Evolutionary conservation across 2,797 vertebrate genomes (phyloP), one percentile per base, ranked within the genome.

Genomic region (Mallotus villosus): DNA sequence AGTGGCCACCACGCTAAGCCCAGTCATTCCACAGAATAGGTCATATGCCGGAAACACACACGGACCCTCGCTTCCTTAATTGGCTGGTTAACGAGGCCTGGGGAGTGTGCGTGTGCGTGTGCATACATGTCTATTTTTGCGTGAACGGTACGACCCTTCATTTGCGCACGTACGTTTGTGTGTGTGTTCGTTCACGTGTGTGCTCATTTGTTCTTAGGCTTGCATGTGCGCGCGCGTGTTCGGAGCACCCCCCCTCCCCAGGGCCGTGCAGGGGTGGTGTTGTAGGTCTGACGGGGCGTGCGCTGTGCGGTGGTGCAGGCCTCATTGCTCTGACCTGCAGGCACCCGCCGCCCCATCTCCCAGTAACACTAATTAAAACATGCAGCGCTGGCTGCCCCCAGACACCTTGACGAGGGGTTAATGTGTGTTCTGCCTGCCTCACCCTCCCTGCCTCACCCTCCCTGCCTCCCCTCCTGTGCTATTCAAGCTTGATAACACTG

Each of bases 341-440:
- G 41, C 14, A 49, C 64, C 70, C 14, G 12, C 32, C 51, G 32
- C 37, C 27, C 6, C 27, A 6, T 17, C 16, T 77, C 76, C 81
- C 78, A 66, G 77, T 65, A 85, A 81, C 88, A 14, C 87, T 92
- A 90, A 91, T 91, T 92, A 92, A 89, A 91, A 88, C 85, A 82
- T 75, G 82, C 82, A 74, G 8, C 72, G 71, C 81, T 81, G 75
- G 80, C 71, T 64, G 68, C 84, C 81, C 84, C 77, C 62, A 61
- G 11, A 41, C 73, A 80, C 25, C 80, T 78, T 75, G 76, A 78
- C 83, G 74, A 76, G n/a, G 74, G 86, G 90, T 89, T 90, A 87
- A 91, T 90, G 85, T 84, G 81, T 78, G 81, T 79, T 68, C 17
- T 21, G 81, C 74, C 81, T 70, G 84, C 85, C 83, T 75, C 25